phyloP scores from a whole-genome alignment of 2,113 vertebrate genomes.

The Eublepharis macularius region DNA sequence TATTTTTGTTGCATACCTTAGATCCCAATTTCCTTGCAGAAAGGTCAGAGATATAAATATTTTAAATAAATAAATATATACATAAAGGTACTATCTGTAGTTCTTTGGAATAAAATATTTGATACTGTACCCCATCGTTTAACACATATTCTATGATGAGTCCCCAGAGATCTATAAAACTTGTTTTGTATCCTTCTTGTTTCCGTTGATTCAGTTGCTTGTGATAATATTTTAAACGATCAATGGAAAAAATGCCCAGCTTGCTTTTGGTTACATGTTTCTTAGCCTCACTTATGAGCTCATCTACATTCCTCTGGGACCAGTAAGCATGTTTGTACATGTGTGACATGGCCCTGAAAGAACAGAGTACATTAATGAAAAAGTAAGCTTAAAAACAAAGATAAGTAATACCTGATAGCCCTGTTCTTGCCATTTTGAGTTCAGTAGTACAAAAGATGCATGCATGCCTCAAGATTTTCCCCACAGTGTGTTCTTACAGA shows the following conservation, averaged over 20 bases:
- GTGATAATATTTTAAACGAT: slow-evolving; percentile 76
- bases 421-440: too few species aligned
- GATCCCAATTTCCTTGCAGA: too few species aligned
- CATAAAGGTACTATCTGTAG: too few species aligned
- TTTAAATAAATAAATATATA: background rate
- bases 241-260: slow-evolving; percentile 69
- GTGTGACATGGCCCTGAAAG: slow-evolving; percentile 80
- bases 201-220: slow-evolving; percentile 74
- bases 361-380: background rate
- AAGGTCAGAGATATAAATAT: background rate
- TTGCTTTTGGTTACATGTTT: slow-evolving; percentile 77
- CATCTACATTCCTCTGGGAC: slow-evolving; percentile 80
- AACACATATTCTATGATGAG: slow-evolving; percentile 81
- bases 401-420: background rate
- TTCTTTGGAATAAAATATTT: slow-evolving; percentile 2
- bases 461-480: background rate
- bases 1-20: too few species aligned
- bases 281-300: slow-evolving; percentile 69
- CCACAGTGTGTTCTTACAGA: background rate
- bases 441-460: background rate
- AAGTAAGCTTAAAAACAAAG: background rate
- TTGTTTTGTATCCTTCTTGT: slow-evolving; percentile 78
- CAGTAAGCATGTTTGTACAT: slow-evolving; percentile 83
- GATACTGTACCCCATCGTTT: slow-evolving; percentile 77
- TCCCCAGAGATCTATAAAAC: slow-evolving; percentile 85